These are phyloP conservation scores for Gallirallus australis DNA, from an alignment of 2,797 vertebrate species.

Conservation along the genomic window DNA sequence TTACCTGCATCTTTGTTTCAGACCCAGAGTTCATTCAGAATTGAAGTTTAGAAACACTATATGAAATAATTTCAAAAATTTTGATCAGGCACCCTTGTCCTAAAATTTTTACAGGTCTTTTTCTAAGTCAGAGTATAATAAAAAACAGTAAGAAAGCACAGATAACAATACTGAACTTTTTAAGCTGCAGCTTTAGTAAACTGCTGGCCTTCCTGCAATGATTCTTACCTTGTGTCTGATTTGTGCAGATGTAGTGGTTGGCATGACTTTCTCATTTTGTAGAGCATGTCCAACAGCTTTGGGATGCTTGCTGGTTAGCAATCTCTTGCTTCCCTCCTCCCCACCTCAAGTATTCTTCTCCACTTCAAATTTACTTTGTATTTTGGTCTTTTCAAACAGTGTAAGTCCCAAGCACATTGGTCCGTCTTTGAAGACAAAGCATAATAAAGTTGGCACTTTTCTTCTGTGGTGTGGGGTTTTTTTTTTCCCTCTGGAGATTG, in stretches of 20 bases:
- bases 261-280: background rate
- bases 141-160: background rate
- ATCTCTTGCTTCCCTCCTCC: background rate
- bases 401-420: background rate
- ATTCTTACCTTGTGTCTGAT: background rate
- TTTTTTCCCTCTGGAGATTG: background rate
- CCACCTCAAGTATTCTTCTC: background rate
- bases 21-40: background rate
- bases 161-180: background rate
- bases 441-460: background rate
- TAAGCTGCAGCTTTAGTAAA: background rate
- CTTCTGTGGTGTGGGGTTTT: background rate
- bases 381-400: background rate
- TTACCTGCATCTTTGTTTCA: background rate
- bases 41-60: background rate
- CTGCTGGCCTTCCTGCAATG: background rate
- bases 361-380: background rate
- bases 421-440: background rate
- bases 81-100: background rate
- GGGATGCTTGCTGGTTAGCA: background rate
- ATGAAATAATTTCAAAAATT: background rate
- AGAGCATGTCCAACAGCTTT: no score
- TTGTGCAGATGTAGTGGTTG: background rate
- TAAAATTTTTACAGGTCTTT: background rate
- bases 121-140: background rate